Base-by-base conservation (phyloP, 2,113 vertebrate genomes). In the Cyanocitta stelleri region DNA sequence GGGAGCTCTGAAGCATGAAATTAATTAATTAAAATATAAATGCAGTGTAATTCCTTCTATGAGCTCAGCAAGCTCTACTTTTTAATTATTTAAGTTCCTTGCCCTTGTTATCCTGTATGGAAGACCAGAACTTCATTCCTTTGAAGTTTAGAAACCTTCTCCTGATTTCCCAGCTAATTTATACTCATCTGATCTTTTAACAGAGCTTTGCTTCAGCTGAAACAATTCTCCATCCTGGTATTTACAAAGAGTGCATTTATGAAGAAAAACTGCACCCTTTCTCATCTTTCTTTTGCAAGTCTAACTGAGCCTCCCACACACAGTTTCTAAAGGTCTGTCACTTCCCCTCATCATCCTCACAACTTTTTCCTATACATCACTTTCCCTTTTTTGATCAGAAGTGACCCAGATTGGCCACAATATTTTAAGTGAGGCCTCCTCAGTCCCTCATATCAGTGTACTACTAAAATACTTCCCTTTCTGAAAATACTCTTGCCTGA, bases 11-110 rank as follows among this genome's bases (percentile, higher is more conserved):
- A 91, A 93, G 95, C 96, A 97, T 97, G 91, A 96, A 97, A 96
- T 93, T 95, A 97, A 97, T 97, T 96, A 97, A 96, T 96, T 96
- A 96, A 96, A 97, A 95, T 92, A 96, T 72, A 97, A 95, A 95
- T 72, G 76, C 77, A 93, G n/a, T 89, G 61, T 68, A 95, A 90
- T 95, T 95, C 91, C 86, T 93, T 64, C 80, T 89, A 96, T 93
- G 96, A 95, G 93, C 86, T 85, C 93, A 68, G 64, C 44, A 95
- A 92, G 84, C 73, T 95, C 89, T 78, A 68, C 73, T 95, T 89
- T 95, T 96, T 93, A 96, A 96, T 95, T 96, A 97, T 96, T 95
- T 81, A 96, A 96, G 76, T 91, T 93, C 27, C 73, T 91, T 85
- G 69, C 61, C 91, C 86, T 95, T 95, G 56, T 69, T 96, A 95